Evolutionary conservation across 2,888 invertebrate species (phyloP).

Genomic region (Drosophila yooni): DNA sequence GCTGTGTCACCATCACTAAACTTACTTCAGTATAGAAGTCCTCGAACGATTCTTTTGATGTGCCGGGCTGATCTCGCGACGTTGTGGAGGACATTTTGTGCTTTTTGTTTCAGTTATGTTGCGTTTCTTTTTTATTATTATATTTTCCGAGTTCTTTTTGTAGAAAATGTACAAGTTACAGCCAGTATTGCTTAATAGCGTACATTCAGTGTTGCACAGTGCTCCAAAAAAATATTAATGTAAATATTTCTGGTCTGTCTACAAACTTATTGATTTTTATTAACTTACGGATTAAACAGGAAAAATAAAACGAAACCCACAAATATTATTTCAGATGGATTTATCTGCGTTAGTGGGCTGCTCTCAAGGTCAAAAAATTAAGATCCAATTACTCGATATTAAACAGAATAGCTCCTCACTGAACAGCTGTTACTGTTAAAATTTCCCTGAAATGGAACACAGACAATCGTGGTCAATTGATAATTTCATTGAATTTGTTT

Average conservation of each 20-base stretch:
- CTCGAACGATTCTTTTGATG: constrained; percentile 90
- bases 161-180: constrained; percentile 36
- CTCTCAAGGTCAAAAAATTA: not conserved
- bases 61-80: constrained; percentile 77
- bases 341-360: too few species aligned
- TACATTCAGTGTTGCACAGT: constrained; percentile 26
- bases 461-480: not conserved
- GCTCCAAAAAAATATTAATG: not conserved
- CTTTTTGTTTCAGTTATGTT: constrained; percentile 28
- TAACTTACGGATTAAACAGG: not conserved
- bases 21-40: constrained; percentile 93
- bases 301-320: not conserved
- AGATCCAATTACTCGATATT: not conserved
- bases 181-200: constrained; percentile 28
- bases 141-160: constrained; percentile 34
- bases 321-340: not conserved
- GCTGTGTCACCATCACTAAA: constrained; percentile 49
- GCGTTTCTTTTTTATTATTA: constrained; percentile 11
- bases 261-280: not conserved
- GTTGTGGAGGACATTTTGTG: constrained; percentile 68
- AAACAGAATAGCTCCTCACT: not conserved
- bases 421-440: constrained; percentile 34
- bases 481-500: not conserved
- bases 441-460: not conserved
- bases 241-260: not conserved